Conservation (phyloP, 2,113 vertebrate genomes). For the Malurus elegans region DNA sequence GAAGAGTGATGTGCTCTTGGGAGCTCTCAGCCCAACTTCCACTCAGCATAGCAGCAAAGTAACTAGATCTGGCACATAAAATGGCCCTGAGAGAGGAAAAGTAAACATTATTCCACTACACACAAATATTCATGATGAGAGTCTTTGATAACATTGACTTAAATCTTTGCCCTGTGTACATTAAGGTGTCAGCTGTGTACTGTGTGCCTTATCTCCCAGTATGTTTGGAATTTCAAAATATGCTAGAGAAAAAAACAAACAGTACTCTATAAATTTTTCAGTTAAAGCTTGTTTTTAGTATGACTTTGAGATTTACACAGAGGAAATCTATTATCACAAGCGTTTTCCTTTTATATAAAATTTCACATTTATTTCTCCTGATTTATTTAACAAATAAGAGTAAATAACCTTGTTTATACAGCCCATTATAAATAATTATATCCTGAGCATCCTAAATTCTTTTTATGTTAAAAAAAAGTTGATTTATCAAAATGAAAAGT, state of each 20-base stretch:
- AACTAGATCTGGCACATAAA: constrained; percentile 90
- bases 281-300: background rate
- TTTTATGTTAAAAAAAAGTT: background rate
- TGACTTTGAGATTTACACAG: background rate
- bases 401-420: background rate
- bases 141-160: constrained; percentile 23
- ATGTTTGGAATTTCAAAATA: background rate
- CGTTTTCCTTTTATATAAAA: background rate
- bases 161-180: constrained; percentile 37
- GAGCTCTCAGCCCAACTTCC: constrained; percentile 94
- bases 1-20: constrained; percentile 86
- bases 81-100: constrained; percentile 80
- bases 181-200: background rate
- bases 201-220: background rate
- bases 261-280: background rate
- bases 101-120: constrained; percentile 41
- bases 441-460: background rate
- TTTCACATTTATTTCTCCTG: background rate
- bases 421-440: background rate
- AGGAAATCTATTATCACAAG: background rate
- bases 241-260: background rate
- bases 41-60: constrained; percentile 93
- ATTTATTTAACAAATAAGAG: background rate
- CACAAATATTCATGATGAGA: constrained; percentile 50
- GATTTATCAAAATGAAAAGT: background rate